Conservation (phyloP, 2,797 vertebrate species). For the Rhinatrema bivittatum region DNA sequence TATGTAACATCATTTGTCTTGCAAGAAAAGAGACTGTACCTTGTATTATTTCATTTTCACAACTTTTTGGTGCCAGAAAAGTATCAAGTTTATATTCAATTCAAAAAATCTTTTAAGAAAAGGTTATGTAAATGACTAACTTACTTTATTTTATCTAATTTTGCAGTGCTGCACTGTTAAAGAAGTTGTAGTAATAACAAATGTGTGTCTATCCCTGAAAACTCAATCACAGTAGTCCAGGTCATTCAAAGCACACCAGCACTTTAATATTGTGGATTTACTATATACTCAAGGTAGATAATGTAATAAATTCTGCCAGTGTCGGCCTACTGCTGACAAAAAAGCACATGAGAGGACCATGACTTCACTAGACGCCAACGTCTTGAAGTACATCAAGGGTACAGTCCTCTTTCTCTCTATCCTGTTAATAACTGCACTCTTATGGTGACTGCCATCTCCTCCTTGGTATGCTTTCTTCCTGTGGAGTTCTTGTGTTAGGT, state of each 20-base stretch:
- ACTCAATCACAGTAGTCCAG: constrained; percentile 20
- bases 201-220: neutral
- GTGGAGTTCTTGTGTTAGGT: neutral
- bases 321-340: neutral
- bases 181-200: constrained; percentile 1
- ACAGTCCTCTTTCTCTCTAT: neutral
- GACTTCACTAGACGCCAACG: too few relatives aligned
- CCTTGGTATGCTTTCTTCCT: neutral
- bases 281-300: neutral
- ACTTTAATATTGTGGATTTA: constrained; percentile 38
- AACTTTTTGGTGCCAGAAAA: constrained; percentile 11
- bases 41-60: constrained; percentile 8
- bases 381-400: neutral
- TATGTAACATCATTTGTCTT: constrained; percentile 20
- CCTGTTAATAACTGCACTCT: too few relatives aligned
- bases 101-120: constrained; percentile 5
- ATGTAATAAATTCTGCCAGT: neutral
- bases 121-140: constrained; percentile 12
- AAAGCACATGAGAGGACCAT: neutral
- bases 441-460: too few relatives aligned
- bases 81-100: neutral
- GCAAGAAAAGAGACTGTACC: constrained; percentile 26
- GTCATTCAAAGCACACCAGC: constrained; percentile 42
- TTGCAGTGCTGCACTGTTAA: constrained; percentile 18
- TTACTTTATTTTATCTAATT: constrained; percentile 16